Base-by-base conservation (phyloP, 2,888 invertebrate species). In the Oscheius sp. region DNA sequence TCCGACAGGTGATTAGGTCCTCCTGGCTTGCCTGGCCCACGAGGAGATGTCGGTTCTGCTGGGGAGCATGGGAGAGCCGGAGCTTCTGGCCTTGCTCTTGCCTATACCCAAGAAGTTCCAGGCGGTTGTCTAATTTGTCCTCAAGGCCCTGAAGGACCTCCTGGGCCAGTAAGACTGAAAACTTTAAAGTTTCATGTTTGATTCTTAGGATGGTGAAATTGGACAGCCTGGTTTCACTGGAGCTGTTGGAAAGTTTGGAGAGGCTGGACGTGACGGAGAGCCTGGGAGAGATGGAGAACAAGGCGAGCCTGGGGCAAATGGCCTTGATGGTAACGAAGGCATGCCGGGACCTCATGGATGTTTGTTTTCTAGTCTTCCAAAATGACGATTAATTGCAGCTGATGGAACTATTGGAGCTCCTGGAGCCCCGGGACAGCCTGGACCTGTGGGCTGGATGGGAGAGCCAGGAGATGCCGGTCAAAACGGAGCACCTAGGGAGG, bases 81-180 rank as follows among this genome's bases (percentile, higher is more conserved):
- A 72, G 77, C 78, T 10, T 75, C 82, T 13, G 84, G 84, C 75
- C 63, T 81, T 51, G 73, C 79, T 9, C 63, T 82, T 21, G 76
- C 77, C 7, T 80, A 71, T 42, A 79, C 80, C n/a, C 78, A 81
- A 60, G 76, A 83, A 58, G 37, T 76, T 21, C 83, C 83, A 50
- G 81, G 81, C 68, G 83, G 83, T 48, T 83, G 83, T 71, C 75
- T 83, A 48, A 63, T 72, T 37, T 83, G 83, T 68, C 80, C 80
- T 60, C 68, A 76, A 29, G 83, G 83, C 68, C 76, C 81, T 42
- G 71, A 76, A 9, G 83, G 83, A 75, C 78, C 77, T 37, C 76
- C 76, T 63, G 83, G 83, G 50, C 59, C 73, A 2, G 21, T 21
- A 21, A 21, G 21, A 0, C 21, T 21, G 21, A 21, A 21, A 21